Percentiles rank a stretch among this genome's conserved stretches.
Evolutionary conservation across 2,797 vertebrate genomes (phyloP).

Genomic region (Darevskia mixta): DNA sequence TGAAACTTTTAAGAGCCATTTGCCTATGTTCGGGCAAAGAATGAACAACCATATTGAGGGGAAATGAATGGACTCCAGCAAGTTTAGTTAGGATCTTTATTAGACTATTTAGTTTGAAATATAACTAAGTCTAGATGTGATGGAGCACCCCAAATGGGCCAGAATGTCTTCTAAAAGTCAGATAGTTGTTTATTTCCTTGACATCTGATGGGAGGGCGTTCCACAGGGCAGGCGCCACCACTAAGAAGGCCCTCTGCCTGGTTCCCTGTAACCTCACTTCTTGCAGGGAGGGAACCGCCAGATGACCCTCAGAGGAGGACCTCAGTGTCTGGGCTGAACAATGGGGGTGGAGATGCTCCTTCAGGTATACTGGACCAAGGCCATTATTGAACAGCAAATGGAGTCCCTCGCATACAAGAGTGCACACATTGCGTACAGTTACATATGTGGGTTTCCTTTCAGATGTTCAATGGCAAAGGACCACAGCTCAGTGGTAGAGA

Average conservation of each 20-base stretch:
- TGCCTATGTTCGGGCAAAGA: not conserved
- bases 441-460: too few species aligned
- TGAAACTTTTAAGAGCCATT: not conserved
- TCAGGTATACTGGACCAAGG: too few species aligned
- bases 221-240: too few species aligned
- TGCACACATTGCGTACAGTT: not conserved
- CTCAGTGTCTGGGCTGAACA: too few species aligned
- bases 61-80: not conserved
- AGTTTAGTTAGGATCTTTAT: not conserved
- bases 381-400: not conserved
- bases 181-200: not conserved
- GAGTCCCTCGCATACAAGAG: too few species aligned
- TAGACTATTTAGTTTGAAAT: not conserved
- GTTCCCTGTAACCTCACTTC: too few species aligned
- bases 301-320: too few species aligned
- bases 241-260: too few species aligned
- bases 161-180: not conserved
- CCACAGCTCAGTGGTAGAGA: not conserved
- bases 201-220: too few species aligned
- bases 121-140: not conserved
- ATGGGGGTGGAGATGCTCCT: too few species aligned
- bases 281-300: too few species aligned
- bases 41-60: not conserved
- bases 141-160: not conserved
- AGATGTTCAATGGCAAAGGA: not conserved